Conservation (phyloP, 2,888 invertebrate species). For the Nephrotoma guestfalica region DNA sequence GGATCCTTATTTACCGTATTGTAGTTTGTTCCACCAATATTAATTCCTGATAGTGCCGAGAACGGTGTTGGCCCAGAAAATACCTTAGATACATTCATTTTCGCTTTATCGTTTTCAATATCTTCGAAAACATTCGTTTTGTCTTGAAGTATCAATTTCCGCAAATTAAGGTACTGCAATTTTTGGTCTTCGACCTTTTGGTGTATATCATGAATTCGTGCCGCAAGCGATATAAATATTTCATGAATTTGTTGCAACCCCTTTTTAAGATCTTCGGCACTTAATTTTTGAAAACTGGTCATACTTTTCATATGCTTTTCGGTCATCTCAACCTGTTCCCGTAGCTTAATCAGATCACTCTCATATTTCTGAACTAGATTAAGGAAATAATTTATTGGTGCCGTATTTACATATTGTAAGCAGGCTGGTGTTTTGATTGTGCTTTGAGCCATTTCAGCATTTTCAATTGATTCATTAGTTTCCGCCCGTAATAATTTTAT, state of each 20-base stretch:
- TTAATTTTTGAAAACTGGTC: slow-evolving; percentile 43
- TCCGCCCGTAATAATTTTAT: slow-evolving; percentile 45
- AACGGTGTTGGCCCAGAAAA: slow-evolving; percentile 50
- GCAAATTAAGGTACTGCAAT: slow-evolving; percentile 66
- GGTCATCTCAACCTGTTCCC: slow-evolving; percentile 45
- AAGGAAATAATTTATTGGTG: slow-evolving; percentile 55
- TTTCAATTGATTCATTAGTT: slow-evolving; percentile 55
- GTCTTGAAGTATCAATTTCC: slow-evolving; percentile 58
- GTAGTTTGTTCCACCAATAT: slow-evolving; percentile 2
- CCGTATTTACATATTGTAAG: slow-evolving; percentile 59
- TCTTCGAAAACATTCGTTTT: slow-evolving; percentile 59
- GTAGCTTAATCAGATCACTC: slow-evolving; percentile 48
- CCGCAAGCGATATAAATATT: slow-evolving; percentile 76
- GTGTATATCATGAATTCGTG: slow-evolving; percentile 69
- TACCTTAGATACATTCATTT: slow-evolving; percentile 31
- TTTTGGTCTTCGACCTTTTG: slow-evolving; percentile 63
- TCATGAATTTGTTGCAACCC: slow-evolving; percentile 73
- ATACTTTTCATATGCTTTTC: slow-evolving; percentile 56
- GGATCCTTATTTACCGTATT: not conserved
- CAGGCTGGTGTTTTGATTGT: slow-evolving; percentile 63
- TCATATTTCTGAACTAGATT: slow-evolving; percentile 55
- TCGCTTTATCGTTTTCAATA: slow-evolving; percentile 24
- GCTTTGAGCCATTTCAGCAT: slow-evolving; percentile 62
- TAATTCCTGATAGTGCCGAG: slow-evolving; percentile 19
- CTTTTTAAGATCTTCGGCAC: slow-evolving; percentile 60